phyloP scores from a whole-genome alignment of 2,888 invertebrate species.

The Carpatolechia fugitivella region DNA sequence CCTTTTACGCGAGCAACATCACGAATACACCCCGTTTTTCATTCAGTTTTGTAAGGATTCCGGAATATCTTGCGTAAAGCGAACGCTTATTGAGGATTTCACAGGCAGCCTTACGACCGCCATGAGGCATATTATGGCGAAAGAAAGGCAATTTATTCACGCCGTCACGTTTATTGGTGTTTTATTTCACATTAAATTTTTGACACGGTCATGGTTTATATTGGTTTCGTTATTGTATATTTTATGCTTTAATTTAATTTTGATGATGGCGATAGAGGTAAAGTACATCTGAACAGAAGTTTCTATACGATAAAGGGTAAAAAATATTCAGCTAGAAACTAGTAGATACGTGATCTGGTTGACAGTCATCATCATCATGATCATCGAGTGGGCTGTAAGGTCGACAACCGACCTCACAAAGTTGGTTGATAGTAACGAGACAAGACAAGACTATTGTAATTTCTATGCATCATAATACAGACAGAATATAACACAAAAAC shows the following conservation, averaged over 20 bases:
- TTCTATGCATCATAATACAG: neutral
- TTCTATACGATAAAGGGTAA: no score
- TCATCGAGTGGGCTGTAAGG: no score
- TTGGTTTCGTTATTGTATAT: conserved; percentile 4
- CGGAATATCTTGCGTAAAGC: conserved; percentile 12
- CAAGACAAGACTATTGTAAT: no score
- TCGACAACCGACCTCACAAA: no score
- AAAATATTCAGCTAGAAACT: no score
- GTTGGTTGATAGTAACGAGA: no score
- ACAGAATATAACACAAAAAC: neutral
- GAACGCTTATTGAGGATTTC: conserved; percentile 21
- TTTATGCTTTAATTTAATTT: neutral
- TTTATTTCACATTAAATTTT: conserved; percentile 19
- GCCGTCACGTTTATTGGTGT: conserved; percentile 18
- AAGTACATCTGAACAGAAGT: no score
- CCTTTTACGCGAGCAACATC: neutral
- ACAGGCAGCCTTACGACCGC: conserved; percentile 12
- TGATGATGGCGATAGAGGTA: neutral
- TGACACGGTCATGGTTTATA: conserved; percentile 7
- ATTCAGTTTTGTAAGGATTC: conserved; percentile 1
- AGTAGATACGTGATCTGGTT: no score
- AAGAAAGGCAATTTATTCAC: conserved; percentile 20
- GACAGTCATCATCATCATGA: no score
- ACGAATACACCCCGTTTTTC: neutral
- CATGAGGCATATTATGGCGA: conserved; percentile 16